A percentile compares a stretch with the other conserved stretches of the same genome.
Evolutionary conservation across 2,888 invertebrate species (phyloP).

Genomic region (Buathra laborator): DNA sequence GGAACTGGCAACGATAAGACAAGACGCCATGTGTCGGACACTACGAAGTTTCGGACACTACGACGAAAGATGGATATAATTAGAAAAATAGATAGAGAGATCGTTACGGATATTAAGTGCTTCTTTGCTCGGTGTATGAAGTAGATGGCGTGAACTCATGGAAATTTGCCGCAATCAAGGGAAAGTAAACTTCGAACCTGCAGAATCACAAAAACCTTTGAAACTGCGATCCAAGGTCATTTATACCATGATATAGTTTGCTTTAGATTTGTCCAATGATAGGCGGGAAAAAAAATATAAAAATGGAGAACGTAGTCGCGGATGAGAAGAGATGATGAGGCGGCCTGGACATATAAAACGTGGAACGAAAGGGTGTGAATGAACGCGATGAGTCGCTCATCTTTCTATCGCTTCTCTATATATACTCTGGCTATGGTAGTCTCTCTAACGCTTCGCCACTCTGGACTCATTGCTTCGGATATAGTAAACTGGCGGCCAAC

Average conservation of each 20-base stretch:
- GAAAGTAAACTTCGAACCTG: no score
- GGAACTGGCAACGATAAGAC: no score
- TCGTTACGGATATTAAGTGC: neutral
- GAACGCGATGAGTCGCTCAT: conserved; percentile 53
- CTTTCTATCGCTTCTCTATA: conserved; percentile 45
- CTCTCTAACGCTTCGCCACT: conserved; percentile 32
- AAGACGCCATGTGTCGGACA: neutral
- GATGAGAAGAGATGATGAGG: conserved; percentile 44
- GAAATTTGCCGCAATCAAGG: no score
- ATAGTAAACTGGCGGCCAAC: conserved; percentile 59
- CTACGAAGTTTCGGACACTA: conserved; percentile 39
- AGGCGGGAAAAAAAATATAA: no score
- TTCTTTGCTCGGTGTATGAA: no score
- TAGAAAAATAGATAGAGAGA: neutral
- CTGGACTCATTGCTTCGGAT: conserved; percentile 55
- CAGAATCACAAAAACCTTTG: no score
- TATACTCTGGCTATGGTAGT: neutral
- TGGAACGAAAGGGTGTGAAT: conserved; percentile 21
- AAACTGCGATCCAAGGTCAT: no score
- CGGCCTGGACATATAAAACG: conserved; percentile 5
- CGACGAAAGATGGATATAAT: conserved; percentile 10
- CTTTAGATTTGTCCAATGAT: no score
- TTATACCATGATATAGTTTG: no score
- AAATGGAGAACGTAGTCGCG: conserved; percentile 18
- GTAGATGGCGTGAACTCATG: no score